phyloP scores from a whole-genome alignment of 2,888 invertebrate genomes.

The Aquatica leii region DNA sequence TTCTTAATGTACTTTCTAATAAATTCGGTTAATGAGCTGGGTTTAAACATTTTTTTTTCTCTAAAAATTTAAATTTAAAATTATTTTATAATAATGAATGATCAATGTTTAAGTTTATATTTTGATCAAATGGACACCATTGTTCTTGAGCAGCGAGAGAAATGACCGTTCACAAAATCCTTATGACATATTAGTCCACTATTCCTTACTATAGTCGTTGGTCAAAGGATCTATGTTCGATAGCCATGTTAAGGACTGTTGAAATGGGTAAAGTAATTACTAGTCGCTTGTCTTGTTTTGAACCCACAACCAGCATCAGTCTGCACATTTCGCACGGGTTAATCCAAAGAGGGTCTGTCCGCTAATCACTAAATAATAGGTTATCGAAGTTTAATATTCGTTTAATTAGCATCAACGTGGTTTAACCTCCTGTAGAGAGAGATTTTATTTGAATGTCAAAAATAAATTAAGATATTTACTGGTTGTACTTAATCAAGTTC shows the following conservation, averaged over 20 bases:
- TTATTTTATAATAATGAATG: too few relatives aligned
- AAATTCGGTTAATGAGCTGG: too few relatives aligned
- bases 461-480: too few relatives aligned
- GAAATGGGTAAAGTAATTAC: slow-evolving; percentile 32
- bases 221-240: slow-evolving; percentile 29
- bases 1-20: too few relatives aligned
- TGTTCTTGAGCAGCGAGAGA: too few relatives aligned
- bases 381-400: slow-evolving; percentile 23
- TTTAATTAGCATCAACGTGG: slow-evolving; percentile 22
- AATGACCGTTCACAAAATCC: slow-evolving; percentile 23
- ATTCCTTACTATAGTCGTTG: slow-evolving; percentile 24
- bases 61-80: too few relatives aligned
- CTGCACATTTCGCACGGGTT: slow-evolving; percentile 33
- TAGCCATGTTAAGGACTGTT: slow-evolving; percentile 25
- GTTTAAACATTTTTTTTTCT: too few relatives aligned
- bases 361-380: slow-evolving; percentile 32
- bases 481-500: too few relatives aligned
- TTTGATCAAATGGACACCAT: too few relatives aligned
- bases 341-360: slow-evolving; percentile 22
- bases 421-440: too few relatives aligned
- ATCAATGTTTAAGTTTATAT: too few relatives aligned
- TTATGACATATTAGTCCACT: slow-evolving; percentile 24
- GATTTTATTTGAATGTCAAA: too few relatives aligned
- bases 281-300: slow-evolving; percentile 29
- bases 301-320: slow-evolving; percentile 28